Base-by-base conservation (phyloP, 2,797 vertebrate species). In the Urosaurus nigricauda region DNA sequence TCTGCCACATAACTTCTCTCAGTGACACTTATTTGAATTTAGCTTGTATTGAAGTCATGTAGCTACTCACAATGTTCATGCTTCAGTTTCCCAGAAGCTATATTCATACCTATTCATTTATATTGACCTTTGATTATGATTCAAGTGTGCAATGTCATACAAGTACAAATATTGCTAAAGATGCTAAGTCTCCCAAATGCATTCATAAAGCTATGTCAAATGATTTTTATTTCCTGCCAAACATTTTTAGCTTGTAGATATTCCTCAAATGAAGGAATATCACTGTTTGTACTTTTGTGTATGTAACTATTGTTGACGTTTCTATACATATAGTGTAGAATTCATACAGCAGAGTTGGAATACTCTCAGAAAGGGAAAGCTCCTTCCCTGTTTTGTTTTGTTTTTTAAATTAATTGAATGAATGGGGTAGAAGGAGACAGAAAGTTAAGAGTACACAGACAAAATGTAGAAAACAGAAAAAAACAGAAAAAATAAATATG, bases 101-200 rank as follows among this genome's bases (percentile, higher is more conserved):
- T 32, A 56, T 58, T 37, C 24, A 63, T 83, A 35, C 29, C 21
- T 51, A 19, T 70, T 63, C 16, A 21, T 14, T 40, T 58, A 60
- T 19, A 86, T 19, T 65, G 26, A 60, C 79, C 40, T 56, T 83
- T 77, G 80, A 88, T 40, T 12, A 21, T 84, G 81, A 37, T 56
- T 78, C n/a, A 68, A 78, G 29, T 35, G 4, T 12, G 4, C 47
- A 68, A 70, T n/a, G 65, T 81, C 35, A 43, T 9, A 79, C 19
- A 71, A 26, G 29, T 4, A 51, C 17, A 58, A 87, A 80, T 71
- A 53, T 40, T 58, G 78, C 51, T 3, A 11, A 35, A 56, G 37
- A 70, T 82, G 32, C 79, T n/a, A 5, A 9, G 4, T 1, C 17
- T 53, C n/a, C 29, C 12, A 68, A 58, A 74, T 60, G 19, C 40